phyloP scores from a whole-genome alignment of 2,888 invertebrate genomes.

The Hyposoter didymator region DNA sequence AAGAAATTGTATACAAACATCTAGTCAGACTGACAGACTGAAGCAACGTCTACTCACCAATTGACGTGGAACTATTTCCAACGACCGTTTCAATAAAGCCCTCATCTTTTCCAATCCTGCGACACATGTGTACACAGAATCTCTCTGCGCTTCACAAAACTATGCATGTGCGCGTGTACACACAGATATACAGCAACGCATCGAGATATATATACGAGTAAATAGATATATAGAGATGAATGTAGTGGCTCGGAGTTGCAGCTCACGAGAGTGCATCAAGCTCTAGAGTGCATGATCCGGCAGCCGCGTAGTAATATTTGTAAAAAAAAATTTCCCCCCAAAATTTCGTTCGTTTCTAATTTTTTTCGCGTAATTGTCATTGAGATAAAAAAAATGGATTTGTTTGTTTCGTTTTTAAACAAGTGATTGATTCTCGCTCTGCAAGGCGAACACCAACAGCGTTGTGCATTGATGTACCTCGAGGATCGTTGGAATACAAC shows the following conservation, averaged over 20 bases:
- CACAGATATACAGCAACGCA: background rate
- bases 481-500: no score
- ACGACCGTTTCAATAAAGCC: constrained; percentile 54
- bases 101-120: constrained; percentile 42
- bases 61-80: constrained; percentile 57
- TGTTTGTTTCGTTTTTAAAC: background rate
- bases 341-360: background rate
- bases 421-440: background rate
- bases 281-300: constrained; percentile 24
- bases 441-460: background rate
- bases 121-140: constrained; percentile 1
- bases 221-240: constrained; percentile 35
- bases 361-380: background rate
- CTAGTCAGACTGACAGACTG: constrained; percentile 1
- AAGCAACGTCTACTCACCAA: constrained; percentile 31
- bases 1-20: background rate
- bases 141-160: background rate
- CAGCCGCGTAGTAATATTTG: constrained; percentile 27
- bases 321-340: background rate
- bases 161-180: background rate
- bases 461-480: background rate
- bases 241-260: constrained; percentile 38
- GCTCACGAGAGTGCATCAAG: constrained; percentile 33
- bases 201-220: constrained; percentile 20
- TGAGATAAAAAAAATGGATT: background rate